Conservation (phyloP, 1,140 invertebrate genomes). For the Apocrypta bakeri region DNA sequence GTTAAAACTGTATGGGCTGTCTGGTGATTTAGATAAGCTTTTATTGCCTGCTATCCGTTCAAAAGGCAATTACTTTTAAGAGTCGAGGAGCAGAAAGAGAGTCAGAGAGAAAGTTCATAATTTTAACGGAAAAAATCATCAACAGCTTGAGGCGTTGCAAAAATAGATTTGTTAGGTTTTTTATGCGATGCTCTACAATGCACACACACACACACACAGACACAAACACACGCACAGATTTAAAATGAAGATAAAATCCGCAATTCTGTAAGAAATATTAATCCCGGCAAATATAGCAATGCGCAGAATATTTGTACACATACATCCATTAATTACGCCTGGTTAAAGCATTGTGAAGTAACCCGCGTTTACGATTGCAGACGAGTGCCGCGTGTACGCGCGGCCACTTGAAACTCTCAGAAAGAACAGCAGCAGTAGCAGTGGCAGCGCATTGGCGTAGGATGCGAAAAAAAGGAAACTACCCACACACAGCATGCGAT, state of each 20-base stretch:
- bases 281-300: too few species aligned
- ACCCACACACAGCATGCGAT: not conserved
- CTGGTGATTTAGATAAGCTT: slow-evolving; percentile 46
- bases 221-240: too few species aligned
- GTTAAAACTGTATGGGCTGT: slow-evolving; percentile 25
- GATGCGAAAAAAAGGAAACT: slow-evolving; percentile 25
- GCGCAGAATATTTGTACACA: too few species aligned
- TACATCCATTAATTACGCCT: not conserved
- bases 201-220: too few species aligned
- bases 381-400: slow-evolving; percentile 18
- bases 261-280: too few species aligned
- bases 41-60: slow-evolving; percentile 9
- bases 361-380: slow-evolving; percentile 25
- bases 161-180: not conserved
- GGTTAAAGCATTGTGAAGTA: slow-evolving; percentile 5
- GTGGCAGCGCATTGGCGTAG: slow-evolving; percentile 16
- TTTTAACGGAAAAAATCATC: not conserved
- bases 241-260: not conserved
- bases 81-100: not conserved
- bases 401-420: slow-evolving; percentile 21
- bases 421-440: not conserved
- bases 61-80: slow-evolving; percentile 24
- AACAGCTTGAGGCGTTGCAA: not conserved
- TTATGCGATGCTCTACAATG: not conserved
- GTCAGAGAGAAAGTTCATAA: too few species aligned